Evolutionary conservation across 2,888 invertebrate species (phyloP), one percentile per base, ranked within the genome.

Genomic region (Trachelus iudaicus): DNA sequence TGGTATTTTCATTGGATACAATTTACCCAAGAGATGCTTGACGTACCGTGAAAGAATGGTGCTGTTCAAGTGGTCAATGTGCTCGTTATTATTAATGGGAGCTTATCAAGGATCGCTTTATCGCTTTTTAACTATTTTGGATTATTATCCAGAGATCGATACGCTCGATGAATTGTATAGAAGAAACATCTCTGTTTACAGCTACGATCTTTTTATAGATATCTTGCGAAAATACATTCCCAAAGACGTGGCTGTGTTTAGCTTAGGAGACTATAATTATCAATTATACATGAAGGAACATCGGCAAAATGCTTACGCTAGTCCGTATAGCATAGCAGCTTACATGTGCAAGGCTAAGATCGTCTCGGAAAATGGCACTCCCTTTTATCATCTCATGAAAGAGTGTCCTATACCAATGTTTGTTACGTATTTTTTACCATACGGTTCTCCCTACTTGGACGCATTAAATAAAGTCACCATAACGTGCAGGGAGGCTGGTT

Each of bases 71-170:
- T 73, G 69, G 23, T 75, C 76, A 15, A 73, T 73, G n/a, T 34
- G 34, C 31, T 75, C 78, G 6, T 31, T 75, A 68, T 68, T 78
- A 11, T 73, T 78, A 40, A 3, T 76, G 30, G 75, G 73, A 40
- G 78, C 78, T 71, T 78, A 78, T 34, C 78, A 78, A 35, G 78
- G 78, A 35, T 76, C 71, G 33, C 34, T 78, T n/a, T 78, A 78
- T 73, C n/a, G 76, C 4, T 75, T 35, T 30, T 34, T 78, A 33
- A 68, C 78, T 30, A 78, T 73, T 37, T 37, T 34, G 31, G 34
- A 69, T 31, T 56, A 78, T 35, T 71, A 76, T 71, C 78, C 76
- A 34, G 78, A 78, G 30, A 76, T 78, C 34, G 34, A 78, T 56
- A 78, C 78, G 23, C 40, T 78, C n/a, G 9, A 9, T 23, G 68